Percentiles rank a stretch among this genome's conserved stretches.
Conservation (phyloP, 2,113 vertebrate genomes). For the Cnemophilus loriae region DNA sequence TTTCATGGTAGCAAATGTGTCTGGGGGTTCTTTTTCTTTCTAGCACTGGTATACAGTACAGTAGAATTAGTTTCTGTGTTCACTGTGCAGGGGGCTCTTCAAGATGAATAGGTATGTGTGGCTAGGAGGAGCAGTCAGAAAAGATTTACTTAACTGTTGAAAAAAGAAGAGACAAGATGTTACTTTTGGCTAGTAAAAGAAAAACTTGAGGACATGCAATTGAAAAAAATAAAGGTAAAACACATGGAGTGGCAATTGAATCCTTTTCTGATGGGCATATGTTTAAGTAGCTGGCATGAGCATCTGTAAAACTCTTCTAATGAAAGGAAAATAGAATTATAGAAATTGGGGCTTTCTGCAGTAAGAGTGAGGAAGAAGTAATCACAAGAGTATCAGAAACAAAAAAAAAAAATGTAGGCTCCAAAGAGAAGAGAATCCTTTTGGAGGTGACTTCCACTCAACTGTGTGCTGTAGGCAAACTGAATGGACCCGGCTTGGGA, state of each 20-base stretch:
- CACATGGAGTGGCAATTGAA: neutral
- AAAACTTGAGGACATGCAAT: neutral
- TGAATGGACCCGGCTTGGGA: constrained; percentile 64
- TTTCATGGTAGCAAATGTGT: neutral
- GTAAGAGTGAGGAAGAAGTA: neutral
- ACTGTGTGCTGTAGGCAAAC: constrained; percentile 48
- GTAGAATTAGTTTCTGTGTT: neutral
- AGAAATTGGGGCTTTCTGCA: neutral
- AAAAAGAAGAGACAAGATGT: neutral
- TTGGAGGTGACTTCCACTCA: neutral
- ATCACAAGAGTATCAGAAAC: neutral
- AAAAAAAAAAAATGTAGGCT: neutral
- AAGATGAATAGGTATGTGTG: neutral
- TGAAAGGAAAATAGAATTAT: neutral
- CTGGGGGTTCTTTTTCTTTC: neutral
- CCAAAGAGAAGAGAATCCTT: constrained; percentile 12
- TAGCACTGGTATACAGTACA: neutral
- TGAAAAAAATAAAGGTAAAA: neutral
- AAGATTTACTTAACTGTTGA: neutral
- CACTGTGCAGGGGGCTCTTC: neutral
- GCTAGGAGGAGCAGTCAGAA: neutral
- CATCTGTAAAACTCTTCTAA: neutral
- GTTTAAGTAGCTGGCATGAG: neutral
- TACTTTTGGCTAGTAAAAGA: neutral
- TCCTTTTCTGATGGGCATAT: neutral